Percentiles rank a stretch among this genome's conserved stretches.
These are phyloP conservation scores for Alosa alosa DNA, from an alignment of 2,113 vertebrate species.

Conservation along the genomic window DNA sequence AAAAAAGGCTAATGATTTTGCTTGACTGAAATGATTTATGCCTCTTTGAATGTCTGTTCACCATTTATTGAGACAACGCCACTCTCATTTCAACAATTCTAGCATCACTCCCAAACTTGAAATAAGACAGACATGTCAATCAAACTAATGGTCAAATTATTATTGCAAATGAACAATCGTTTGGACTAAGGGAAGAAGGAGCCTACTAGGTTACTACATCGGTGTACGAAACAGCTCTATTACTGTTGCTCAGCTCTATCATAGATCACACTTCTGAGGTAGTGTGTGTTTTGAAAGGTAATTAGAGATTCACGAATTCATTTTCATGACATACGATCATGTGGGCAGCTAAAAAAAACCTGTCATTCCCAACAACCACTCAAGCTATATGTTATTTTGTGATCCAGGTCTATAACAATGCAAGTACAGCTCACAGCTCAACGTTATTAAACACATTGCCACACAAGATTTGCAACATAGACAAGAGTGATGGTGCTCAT, in stretches of 20 bases:
- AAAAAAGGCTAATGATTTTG: background rate
- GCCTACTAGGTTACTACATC: too few species aligned
- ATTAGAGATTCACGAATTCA: background rate
- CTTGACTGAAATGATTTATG: background rate
- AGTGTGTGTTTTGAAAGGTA: background rate
- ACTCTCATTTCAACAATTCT: background rate
- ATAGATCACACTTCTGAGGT: background rate
- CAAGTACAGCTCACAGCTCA: background rate
- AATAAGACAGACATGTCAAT: background rate
- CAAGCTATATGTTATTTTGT: background rate
- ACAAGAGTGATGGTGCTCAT: background rate
- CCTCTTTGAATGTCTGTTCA: background rate
- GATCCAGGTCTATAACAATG: background rate
- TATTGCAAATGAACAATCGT: background rate
- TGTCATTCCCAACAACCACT: background rate
- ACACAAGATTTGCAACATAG: background rate
- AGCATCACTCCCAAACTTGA: background rate
- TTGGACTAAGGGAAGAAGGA: background rate
- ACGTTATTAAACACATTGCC: background rate
- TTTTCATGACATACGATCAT: background rate
- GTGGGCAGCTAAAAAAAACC: background rate
- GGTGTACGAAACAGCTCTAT: background rate
- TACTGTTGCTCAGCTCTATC: background rate
- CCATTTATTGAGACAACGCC: background rate
- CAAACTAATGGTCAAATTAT: background rate